Base-by-base conservation (phyloP, 2,888 invertebrate species). In the Neoitamus cyanurus region DNA sequence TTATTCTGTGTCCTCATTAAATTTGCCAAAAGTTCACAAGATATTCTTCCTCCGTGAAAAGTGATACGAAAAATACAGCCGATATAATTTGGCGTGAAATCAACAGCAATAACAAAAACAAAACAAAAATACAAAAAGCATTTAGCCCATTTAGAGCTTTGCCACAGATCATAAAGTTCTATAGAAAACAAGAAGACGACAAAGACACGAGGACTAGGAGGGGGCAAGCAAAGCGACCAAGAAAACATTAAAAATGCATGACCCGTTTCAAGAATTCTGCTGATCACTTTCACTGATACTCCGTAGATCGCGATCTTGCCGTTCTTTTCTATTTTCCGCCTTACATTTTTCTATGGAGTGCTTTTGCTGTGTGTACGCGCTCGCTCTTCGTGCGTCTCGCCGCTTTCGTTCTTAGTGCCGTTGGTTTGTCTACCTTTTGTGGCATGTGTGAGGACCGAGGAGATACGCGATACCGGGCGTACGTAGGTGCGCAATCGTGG, bases 201-300 rank as follows among this genome's bases (percentile, higher is more conserved):
- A 7, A 58, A 25, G 9, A 58, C 58, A 15, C 3, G 15, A 9
- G 9, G n/a, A 11, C n/a, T 13, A n/a, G n/a, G 4, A 20, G 58
- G 11, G 7, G 9, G 2, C 9, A 6, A 20, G 20, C 58, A 58
- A 25, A 25, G 58, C 58, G 58, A 25, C 20, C 58, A 58, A 58
- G 58, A 58, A 42, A 20, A 25, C 25, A 58, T 58, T 58, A 73
- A 20, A 73, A 37, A 77, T 77, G 42, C 77, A 77, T 42, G 46
- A 77, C 46, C 46, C 77, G 77, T 42, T 77, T 42, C 28, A 28
- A 77, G 46, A 77, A 77, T 77, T 77, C 77, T 77, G 25, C 77
- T 42, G 77, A 77, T 77, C 77, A 77, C 77, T 77, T 77, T 77
- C 77, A 77, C 77, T 77, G 73, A 73, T 73, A 73, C 37, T 36